Evolutionary conservation across 2,797 vertebrate species (phyloP).

Genomic region (Phyllotis vaccarum): DNA sequence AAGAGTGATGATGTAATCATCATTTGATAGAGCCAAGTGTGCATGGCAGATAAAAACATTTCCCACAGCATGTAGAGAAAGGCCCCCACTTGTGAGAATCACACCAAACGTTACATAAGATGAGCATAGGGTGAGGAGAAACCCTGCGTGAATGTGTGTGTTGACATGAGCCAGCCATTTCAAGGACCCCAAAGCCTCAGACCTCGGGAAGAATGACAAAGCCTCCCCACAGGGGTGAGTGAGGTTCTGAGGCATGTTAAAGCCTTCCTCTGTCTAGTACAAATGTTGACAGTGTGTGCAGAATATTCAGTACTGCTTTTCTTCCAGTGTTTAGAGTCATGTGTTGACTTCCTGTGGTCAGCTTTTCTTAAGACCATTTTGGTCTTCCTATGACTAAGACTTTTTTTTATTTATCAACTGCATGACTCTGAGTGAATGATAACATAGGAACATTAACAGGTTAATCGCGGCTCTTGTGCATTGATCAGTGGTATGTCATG

Average conservation of each 20-base stretch:
- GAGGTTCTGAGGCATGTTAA: neutral
- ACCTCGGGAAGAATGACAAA: neutral
- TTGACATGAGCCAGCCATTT: neutral
- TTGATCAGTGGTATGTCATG: neutral
- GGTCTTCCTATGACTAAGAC: neutral
- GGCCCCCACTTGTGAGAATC: neutral
- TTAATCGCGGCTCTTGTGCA: neutral
- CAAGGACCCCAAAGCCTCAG: neutral
- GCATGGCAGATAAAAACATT: neutral
- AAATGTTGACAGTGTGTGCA: neutral
- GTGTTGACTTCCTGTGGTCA: neutral
- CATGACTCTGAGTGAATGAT: constrained; percentile 20
- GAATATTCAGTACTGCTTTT: neutral
- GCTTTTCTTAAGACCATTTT: constrained; percentile 41
- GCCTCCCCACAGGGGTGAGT: no score
- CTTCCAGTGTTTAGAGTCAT: neutral
- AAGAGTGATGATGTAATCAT: neutral
- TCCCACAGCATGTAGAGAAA: neutral
- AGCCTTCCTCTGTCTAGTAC: neutral
- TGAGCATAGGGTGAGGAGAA: neutral
- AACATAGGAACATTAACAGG: neutral
- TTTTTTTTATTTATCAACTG: constrained; percentile 5
- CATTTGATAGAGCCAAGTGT: neutral
- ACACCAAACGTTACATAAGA: neutral
- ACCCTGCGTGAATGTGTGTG: neutral